Evolutionary conservation across 2,888 invertebrate species (phyloP).

Genomic region (Lasiommata megera): DNA sequence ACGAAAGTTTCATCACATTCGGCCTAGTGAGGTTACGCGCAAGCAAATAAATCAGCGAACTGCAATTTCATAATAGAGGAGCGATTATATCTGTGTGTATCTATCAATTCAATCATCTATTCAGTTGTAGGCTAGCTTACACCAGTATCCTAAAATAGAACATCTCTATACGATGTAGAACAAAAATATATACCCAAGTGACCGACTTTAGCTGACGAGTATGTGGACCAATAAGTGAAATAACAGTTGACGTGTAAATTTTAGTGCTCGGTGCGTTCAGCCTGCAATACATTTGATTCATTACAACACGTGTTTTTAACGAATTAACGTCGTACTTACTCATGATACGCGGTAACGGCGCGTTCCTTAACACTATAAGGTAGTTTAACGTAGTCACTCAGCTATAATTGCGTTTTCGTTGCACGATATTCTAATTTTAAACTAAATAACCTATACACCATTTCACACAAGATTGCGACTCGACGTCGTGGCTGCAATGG

Average conservation of each 20-base stretch:
- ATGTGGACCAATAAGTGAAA: constrained; percentile 4
- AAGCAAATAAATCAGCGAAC: background rate
- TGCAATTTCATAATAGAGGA: background rate
- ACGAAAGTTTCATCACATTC: background rate
- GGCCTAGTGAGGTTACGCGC: background rate
- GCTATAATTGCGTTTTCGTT: constrained; percentile 45
- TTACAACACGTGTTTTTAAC: constrained; percentile 63
- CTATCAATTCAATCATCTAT: too few relatives aligned
- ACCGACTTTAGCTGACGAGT: constrained; percentile 30
- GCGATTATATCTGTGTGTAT: too few relatives aligned
- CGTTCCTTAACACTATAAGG: constrained; percentile 38
- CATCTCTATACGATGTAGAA: constrained; percentile 46
- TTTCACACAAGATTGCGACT: constrained; percentile 48
- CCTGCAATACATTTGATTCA: constrained; percentile 25
- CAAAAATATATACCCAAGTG: constrained; percentile 50
- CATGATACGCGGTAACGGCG: constrained; percentile 51
- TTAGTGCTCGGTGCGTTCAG: background rate
- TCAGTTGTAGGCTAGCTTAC: background rate
- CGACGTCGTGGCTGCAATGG: constrained; percentile 78
- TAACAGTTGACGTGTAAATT: constrained; percentile 28
- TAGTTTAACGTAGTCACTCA: constrained; percentile 43
- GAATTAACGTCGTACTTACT: constrained; percentile 58
- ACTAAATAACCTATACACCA: constrained; percentile 69
- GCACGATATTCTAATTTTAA: constrained; percentile 58
- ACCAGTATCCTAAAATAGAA: constrained; percentile 60